Percentiles rank a stretch among this genome's conserved stretches.
phyloP scores from a whole-genome alignment of 2,797 vertebrate genomes.

The Pelochelys cantorii region DNA sequence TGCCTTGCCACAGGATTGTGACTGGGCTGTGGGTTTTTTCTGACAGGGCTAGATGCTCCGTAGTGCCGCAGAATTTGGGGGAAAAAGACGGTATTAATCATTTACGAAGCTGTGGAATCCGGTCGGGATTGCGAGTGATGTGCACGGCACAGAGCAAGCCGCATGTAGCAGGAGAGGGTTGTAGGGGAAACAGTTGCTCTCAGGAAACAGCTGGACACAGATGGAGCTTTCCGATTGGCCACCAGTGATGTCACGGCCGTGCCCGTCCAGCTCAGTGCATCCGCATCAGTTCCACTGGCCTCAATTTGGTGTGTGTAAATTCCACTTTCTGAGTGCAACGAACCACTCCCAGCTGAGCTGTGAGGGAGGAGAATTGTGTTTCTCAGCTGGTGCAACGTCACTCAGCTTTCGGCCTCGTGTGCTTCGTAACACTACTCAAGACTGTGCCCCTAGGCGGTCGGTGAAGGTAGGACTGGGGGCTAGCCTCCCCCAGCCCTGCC shows the following conservation, averaged over 20 bases:
- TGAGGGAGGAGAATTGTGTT: not conserved
- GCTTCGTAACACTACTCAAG: conserved; percentile 52
- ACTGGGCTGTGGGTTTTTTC: conserved; percentile 68
- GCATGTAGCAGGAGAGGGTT: not conserved
- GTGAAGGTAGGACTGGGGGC: no score
- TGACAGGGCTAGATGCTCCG: conserved; percentile 57
- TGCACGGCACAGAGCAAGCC: conserved; percentile 42
- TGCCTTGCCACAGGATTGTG: conserved; percentile 60
- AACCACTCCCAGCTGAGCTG: not conserved
- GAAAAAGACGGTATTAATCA: conserved; percentile 34
- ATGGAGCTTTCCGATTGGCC: not conserved
- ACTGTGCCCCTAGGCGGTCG: not conserved
- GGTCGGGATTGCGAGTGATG: conserved; percentile 40
- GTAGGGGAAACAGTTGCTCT: not conserved
- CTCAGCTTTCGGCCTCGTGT: conserved; percentile 40
- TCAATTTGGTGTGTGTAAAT: conserved; percentile 48
- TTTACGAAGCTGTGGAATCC: conserved; percentile 29
- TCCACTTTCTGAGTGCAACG: conserved; percentile 14
- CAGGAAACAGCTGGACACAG: accelerated
- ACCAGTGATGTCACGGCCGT: not conserved
- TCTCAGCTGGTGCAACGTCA: conserved; percentile 19
- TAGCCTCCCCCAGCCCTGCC: no score
- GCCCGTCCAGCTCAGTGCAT: not conserved
- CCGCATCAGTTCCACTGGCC: conserved; percentile 10
- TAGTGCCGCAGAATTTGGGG: not conserved